Evolutionary conservation across 2,888 invertebrate genomes (phyloP).

Genomic region (Drosophila leonis): DNA sequence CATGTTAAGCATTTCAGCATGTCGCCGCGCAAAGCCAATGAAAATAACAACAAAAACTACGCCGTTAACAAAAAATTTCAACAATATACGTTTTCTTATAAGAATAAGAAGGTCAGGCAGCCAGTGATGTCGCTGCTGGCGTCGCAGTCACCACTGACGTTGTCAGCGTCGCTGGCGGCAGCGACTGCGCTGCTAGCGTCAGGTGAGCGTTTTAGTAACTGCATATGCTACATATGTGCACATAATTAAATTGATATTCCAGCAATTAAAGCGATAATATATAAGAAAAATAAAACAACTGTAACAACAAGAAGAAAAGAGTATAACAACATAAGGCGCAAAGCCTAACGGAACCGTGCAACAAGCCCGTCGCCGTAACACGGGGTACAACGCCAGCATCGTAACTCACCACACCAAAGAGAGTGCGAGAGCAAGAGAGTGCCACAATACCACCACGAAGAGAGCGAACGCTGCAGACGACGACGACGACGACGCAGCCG

Average conservation of each 20-base stretch:
- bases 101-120: slow-evolving; percentile 61
- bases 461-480: slow-evolving; percentile 34
- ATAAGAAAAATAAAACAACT: slow-evolving; percentile 18
- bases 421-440: background rate
- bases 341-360: slow-evolving; percentile 65
- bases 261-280: slow-evolving; percentile 49
- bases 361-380: slow-evolving; percentile 39
- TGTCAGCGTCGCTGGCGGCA: slow-evolving; percentile 1
- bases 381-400: slow-evolving; percentile 9
- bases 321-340: slow-evolving; percentile 40
- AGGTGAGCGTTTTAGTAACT: slow-evolving; percentile 57
- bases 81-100: slow-evolving; percentile 45
- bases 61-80: slow-evolving; percentile 52
- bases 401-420: slow-evolving; percentile 47
- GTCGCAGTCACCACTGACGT: slow-evolving; percentile 23
- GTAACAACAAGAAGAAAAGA: slow-evolving; percentile 21
- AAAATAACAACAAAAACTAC: slow-evolving; percentile 52
- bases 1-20: slow-evolving; percentile 22
- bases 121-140: slow-evolving; percentile 23
- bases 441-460: slow-evolving; percentile 31
- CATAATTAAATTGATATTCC: slow-evolving; percentile 59
- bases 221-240: slow-evolving; percentile 49
- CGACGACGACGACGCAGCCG: slow-evolving; percentile 33
- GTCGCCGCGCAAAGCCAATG: slow-evolving; percentile 39
- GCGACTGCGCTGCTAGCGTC: background rate